Conservation (phyloP, 2,113 vertebrate genomes). For the Herpetotheres cachinnans region DNA sequence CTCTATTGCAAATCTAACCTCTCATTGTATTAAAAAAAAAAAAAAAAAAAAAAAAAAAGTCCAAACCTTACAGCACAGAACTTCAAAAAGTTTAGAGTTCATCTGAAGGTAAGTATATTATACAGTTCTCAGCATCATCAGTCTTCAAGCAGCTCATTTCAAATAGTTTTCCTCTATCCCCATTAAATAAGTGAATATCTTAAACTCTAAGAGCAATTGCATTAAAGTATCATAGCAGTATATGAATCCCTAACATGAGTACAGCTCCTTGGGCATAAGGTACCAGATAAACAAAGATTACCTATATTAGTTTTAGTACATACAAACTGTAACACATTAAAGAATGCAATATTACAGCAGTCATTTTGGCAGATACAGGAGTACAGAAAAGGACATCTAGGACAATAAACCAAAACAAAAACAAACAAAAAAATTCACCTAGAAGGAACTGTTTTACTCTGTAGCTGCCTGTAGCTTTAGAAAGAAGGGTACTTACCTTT, state of each 20-base stretch:
- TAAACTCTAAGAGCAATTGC: background rate
- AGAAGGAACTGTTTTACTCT: background rate
- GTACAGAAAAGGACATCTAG: background rate
- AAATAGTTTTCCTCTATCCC: background rate
- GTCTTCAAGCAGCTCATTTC: background rate
- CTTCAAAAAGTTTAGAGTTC: background rate
- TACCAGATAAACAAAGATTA: background rate
- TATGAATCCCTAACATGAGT: background rate
- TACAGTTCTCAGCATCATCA: background rate
- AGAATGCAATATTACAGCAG: background rate
- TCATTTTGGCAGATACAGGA: background rate
- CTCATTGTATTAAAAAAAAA: background rate
- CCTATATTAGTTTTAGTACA: background rate
- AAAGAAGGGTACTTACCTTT: background rate
- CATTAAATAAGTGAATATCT: background rate
- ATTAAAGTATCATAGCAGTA: background rate
- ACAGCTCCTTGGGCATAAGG: background rate
- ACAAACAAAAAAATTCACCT: background rate
- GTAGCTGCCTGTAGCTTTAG: background rate
- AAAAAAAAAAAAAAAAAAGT: background rate
- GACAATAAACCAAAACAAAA: fast-evolving
- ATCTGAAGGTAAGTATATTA: background rate
- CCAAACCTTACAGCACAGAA: background rate
- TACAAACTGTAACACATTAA: background rate
- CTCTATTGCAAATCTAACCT: background rate